These are phyloP conservation scores for Irena cyanogastra DNA, from an alignment of 2,113 vertebrate species.

Conservation along the genomic window DNA sequence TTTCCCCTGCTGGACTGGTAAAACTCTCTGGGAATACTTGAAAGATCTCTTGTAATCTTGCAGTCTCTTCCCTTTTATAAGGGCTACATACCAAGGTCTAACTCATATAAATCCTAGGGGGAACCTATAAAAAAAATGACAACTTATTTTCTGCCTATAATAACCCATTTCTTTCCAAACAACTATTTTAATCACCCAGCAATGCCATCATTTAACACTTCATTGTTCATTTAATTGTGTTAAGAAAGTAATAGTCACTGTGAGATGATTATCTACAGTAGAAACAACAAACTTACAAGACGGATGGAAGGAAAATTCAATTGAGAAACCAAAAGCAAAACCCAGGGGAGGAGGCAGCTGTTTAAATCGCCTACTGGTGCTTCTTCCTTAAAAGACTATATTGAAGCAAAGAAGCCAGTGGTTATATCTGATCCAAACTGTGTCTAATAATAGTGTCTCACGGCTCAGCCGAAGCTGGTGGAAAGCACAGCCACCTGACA, in stretches of 20 bases:
- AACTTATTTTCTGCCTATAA: not conserved
- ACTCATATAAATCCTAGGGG: not conserved
- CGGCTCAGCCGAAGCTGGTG: not conserved
- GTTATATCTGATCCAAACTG: not conserved
- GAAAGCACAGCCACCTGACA: not conserved
- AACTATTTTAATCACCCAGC: not conserved
- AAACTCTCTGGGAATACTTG: conserved; percentile 10
- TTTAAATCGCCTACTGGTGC: not conserved
- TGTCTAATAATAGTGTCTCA: not conserved
- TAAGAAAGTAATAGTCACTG: not conserved
- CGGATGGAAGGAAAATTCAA: not conserved
- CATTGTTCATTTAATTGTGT: not conserved
- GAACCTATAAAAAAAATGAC: not conserved
- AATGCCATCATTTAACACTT: not conserved
- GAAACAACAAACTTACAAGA: not conserved
- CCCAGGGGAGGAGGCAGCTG: not conserved
- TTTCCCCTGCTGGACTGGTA: conserved; percentile 23
- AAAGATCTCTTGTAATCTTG: conserved; percentile 21
- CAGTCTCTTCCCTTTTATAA: not conserved
- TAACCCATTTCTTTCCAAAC: not conserved
- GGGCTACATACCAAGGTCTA: not conserved
- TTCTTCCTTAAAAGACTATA: not conserved
- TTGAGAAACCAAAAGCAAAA: conserved; percentile 10
- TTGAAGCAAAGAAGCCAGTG: not conserved
- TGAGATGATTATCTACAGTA: not conserved